A percentile compares a stretch with the other conserved stretches of the same genome.
These are phyloP conservation scores for Pycnonotus jocosus DNA, from an alignment of 2,113 vertebrate species.

Conservation along the genomic window DNA sequence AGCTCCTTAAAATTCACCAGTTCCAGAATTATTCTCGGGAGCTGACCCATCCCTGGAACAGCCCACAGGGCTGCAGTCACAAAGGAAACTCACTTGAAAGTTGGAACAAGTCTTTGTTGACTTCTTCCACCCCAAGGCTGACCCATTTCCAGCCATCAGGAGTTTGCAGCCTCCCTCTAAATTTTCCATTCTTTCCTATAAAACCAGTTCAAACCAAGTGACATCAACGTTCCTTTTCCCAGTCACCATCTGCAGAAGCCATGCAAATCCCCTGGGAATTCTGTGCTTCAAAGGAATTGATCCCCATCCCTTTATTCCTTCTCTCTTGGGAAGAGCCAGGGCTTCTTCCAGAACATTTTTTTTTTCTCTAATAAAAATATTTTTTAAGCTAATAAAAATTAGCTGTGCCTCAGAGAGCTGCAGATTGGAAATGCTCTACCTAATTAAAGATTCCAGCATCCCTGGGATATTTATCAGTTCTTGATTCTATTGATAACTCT, in stretches of 20 bases:
- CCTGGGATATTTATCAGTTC: neutral
- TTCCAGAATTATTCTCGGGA: conserved; percentile 43
- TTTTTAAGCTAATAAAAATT: neutral
- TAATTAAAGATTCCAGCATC: neutral
- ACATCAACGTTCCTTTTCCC: neutral
- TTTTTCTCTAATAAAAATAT: no score
- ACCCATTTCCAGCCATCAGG: conserved; percentile 22
- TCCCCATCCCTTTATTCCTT: neutral
- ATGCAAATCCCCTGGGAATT: neutral
- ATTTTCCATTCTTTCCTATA: neutral
- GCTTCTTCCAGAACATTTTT: neutral
- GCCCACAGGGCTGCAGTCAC: conserved; percentile 42
- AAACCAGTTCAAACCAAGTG: neutral
- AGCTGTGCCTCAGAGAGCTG: neutral
- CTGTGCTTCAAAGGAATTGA: neutral
- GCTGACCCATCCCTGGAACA: conserved; percentile 44
- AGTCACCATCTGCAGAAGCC: neutral
- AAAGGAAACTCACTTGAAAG: conserved; percentile 56
- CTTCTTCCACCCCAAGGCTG: conserved; percentile 8
- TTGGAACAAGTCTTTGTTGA: conserved; percentile 35
- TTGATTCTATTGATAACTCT: neutral
- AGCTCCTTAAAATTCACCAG: conserved; percentile 60
- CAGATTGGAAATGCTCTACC: neutral
- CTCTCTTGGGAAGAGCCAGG: neutral
- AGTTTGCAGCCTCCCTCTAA: neutral